phyloP scores from a whole-genome alignment of 2,888 invertebrate species.

The Plemyria rubiginata region DNA sequence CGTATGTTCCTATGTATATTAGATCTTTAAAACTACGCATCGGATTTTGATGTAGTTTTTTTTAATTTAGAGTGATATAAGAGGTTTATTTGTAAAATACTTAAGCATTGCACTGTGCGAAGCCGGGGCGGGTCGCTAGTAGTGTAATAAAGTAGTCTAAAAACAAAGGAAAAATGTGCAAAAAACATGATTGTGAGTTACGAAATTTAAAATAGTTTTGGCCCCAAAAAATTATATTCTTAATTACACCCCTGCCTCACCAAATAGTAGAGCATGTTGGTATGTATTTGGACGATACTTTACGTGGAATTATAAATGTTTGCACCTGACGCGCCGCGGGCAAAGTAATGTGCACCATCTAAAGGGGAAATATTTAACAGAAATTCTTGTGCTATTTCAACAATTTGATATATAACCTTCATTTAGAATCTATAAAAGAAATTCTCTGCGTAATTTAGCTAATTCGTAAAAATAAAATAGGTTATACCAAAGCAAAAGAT shows the following conservation, averaged over 20 bases:
- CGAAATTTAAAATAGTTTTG: background rate
- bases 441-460: background rate
- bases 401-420: background rate
- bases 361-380: constrained; percentile 32
- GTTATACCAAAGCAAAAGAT: too few species aligned
- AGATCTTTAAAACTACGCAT: too few species aligned
- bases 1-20: too few species aligned
- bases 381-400: constrained; percentile 20
- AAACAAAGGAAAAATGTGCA: too few species aligned
- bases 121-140: too few species aligned
- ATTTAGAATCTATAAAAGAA: background rate
- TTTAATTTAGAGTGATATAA: too few species aligned
- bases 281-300: constrained; percentile 45
- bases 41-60: too few species aligned
- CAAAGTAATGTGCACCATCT: constrained; percentile 37
- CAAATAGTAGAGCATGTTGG: constrained; percentile 45
- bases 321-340: constrained; percentile 40
- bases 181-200: background rate
- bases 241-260: constrained; percentile 26
- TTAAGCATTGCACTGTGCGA: too few species aligned
- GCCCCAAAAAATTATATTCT: background rate
- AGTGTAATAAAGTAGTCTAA: too few species aligned
- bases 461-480: background rate
- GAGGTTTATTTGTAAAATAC: too few species aligned
- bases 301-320: constrained; percentile 49